Percentiles rank a stretch among this genome's conserved stretches.
Evolutionary conservation across 2,113 vertebrate species (phyloP).

Genomic region (Xyrauchen texanus): DNA sequence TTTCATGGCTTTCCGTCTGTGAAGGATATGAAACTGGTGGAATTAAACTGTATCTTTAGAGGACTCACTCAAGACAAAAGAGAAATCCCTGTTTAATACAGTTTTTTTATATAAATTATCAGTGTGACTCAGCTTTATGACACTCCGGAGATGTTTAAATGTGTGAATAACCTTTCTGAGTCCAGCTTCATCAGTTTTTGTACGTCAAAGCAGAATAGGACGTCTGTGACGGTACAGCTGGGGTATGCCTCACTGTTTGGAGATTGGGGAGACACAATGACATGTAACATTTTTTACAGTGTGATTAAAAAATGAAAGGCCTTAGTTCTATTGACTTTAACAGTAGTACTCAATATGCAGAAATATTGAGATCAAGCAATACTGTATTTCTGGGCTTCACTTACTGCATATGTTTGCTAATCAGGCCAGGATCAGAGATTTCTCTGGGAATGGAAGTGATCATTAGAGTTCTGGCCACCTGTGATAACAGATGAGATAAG

Average conservation of each 20-base stretch:
- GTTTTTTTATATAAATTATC: no score
- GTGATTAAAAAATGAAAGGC: no score
- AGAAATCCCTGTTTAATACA: no score
- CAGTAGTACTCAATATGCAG: background rate
- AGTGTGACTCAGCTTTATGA: background rate
- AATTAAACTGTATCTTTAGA: no score
- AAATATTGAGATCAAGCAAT: background rate
- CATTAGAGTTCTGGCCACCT: constrained; percentile 92
- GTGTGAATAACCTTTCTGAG: constrained; percentile 80
- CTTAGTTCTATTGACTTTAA: no score
- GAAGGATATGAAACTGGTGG: constrained; percentile 33
- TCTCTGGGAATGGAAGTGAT: constrained; percentile 88
- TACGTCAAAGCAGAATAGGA: constrained; percentile 92
- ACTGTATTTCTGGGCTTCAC: constrained; percentile 45
- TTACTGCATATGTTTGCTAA: constrained; percentile 97
- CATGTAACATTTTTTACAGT: background rate
- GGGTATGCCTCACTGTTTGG: constrained; percentile 90
- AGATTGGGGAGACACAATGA: constrained; percentile 31
- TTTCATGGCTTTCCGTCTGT: constrained; percentile 94
- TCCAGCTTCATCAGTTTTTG: constrained; percentile 89
- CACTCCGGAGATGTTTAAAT: background rate
- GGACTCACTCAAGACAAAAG: no score
- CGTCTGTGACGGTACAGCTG: constrained; percentile 88
- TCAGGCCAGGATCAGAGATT: constrained; percentile 87
- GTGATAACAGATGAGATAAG: background rate